phyloP scores from a whole-genome alignment of 2,797 vertebrate genomes.

The Girardinus metallicus region DNA sequence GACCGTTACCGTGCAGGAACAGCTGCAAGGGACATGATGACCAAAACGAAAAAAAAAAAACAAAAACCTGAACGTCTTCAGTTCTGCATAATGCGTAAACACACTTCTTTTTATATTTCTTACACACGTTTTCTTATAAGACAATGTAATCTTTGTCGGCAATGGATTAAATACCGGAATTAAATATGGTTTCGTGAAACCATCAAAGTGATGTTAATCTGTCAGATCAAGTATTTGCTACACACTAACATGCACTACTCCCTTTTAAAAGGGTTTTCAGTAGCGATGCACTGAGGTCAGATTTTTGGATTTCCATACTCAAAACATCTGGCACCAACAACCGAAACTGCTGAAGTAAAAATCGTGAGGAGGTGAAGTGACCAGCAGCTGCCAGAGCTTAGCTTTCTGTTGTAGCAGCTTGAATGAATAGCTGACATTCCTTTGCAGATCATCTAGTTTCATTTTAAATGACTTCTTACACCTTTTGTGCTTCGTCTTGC shows the following conservation, averaged over 20 bases:
- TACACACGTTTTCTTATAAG: not conserved
- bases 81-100: not conserved
- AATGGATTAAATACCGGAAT: not conserved
- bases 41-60: not conserved
- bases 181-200: not conserved
- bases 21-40: not conserved
- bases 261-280: not conserved
- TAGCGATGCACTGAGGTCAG: not conserved
- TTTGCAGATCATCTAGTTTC: not conserved
- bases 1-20: not conserved
- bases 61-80: not conserved
- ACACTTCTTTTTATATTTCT: not conserved
- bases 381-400: not conserved
- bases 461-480: not conserved
- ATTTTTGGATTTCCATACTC: not conserved
- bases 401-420: not conserved
- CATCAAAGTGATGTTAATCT: slow-evolving; percentile 12
- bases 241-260: not conserved
- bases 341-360: not conserved
- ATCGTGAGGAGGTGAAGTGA: not conserved
- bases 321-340: not conserved
- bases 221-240: slow-evolving; percentile 13
- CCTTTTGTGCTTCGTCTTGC: not conserved
- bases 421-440: not conserved
- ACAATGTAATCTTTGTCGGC: not conserved